phyloP scores from a whole-genome alignment of 2,113 vertebrate species.

The Aegotheles bennettii region DNA sequence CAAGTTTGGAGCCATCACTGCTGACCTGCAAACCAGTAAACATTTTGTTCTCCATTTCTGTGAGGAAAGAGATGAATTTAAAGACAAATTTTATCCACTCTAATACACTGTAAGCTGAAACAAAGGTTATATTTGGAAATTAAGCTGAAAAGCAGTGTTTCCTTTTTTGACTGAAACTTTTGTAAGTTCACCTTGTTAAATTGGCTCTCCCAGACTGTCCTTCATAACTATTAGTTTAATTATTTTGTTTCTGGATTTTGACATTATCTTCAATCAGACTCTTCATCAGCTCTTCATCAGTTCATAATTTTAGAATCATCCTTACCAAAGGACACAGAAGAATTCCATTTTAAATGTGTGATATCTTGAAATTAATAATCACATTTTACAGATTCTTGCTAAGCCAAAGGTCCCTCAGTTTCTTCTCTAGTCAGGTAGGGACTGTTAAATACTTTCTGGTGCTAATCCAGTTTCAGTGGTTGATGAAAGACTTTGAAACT shows the following conservation, averaged over 20 bases:
- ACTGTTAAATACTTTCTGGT: slow-evolving; percentile 27
- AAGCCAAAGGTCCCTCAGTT: neutral
- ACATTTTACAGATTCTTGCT: slow-evolving; percentile 29
- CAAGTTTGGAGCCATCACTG: neutral
- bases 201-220: neutral
- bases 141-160: neutral
- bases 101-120: neutral
- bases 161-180: neutral
- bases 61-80: neutral
- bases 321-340: neutral
- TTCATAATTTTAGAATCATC: neutral
- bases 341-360: neutral
- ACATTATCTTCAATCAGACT: neutral
- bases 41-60: neutral
- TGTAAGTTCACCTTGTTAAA: neutral
- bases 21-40: neutral
- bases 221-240: neutral
- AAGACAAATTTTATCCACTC: neutral
- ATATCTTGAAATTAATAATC: slow-evolving; percentile 21
- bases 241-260: neutral
- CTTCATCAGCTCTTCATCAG: neutral
- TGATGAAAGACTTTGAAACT: slow-evolving; percentile 59
- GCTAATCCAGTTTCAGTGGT: slow-evolving; percentile 50
- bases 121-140: neutral
- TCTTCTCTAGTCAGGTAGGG: neutral